A percentile compares a stretch with the other conserved stretches of the same genome.
These are phyloP conservation scores for Barypeithes pellucidus DNA, from an alignment of 2,888 invertebrate genomes.

Conservation along the genomic window DNA sequence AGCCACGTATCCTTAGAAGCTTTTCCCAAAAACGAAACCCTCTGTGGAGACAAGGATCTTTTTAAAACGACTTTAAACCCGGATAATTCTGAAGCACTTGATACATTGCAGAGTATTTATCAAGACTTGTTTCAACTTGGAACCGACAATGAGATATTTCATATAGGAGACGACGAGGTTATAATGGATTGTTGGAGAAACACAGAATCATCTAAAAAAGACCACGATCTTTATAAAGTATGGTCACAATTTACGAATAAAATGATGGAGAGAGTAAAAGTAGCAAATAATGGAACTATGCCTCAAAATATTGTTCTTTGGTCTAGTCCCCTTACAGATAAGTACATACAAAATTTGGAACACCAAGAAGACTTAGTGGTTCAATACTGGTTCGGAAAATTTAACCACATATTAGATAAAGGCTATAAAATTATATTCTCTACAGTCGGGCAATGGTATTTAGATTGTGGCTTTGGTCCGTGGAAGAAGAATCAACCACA, in stretches of 20 bases:
- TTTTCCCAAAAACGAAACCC: slow-evolving; percentile 83
- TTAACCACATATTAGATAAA: slow-evolving; percentile 79
- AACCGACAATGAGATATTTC: slow-evolving; percentile 84
- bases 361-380: slow-evolving; percentile 74
- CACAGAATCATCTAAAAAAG: slow-evolving; percentile 63
- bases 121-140: slow-evolving; percentile 81
- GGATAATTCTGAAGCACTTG: slow-evolving; percentile 81
- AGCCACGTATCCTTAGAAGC: slow-evolving; percentile 85
- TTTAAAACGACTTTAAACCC: slow-evolving; percentile 87
- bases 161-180: slow-evolving; percentile 86
- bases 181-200: slow-evolving; percentile 82
- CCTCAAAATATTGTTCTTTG: slow-evolving; percentile 78
- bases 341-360: slow-evolving; percentile 49
- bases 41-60: slow-evolving; percentile 80
- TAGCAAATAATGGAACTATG: slow-evolving; percentile 73
- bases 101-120: slow-evolving; percentile 81
- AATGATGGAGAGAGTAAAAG: slow-evolving; percentile 75
- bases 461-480: slow-evolving; percentile 89
- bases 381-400: slow-evolving; percentile 85
- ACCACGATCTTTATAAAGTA: slow-evolving; percentile 78
- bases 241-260: slow-evolving; percentile 82
- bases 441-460: slow-evolving; percentile 89
- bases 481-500: slow-evolving; percentile 83
- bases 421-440: slow-evolving; percentile 84
- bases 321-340: slow-evolving; percentile 82